phyloP scores from a whole-genome alignment of 2,888 invertebrate genomes.

The Drosophila macrothrix region DNA sequence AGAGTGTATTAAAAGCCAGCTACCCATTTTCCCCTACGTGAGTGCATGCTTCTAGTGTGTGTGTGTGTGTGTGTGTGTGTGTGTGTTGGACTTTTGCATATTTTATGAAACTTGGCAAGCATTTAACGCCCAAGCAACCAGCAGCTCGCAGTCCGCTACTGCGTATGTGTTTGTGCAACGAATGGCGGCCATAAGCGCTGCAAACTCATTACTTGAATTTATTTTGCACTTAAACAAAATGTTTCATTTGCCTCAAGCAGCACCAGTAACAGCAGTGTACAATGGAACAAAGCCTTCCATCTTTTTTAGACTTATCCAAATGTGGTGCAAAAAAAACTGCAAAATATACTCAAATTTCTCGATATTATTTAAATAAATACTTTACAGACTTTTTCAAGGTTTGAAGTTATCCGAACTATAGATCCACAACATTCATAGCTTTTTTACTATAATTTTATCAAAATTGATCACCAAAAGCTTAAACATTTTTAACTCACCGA shows the following conservation, averaged over 20 bases:
- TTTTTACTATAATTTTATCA: too few species aligned
- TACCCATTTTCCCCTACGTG: conserved; percentile 64
- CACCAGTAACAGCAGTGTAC: conserved; percentile 10
- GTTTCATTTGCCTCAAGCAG: conserved; percentile 70
- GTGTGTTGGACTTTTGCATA: conserved; percentile 68
- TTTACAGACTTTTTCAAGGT: neutral
- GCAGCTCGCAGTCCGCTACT: neutral
- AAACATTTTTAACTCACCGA: neutral
- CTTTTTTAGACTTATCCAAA: neutral
- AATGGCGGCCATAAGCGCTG: conserved; percentile 56
- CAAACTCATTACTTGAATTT: conserved; percentile 81
- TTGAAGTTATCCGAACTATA: neutral
- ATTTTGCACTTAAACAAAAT: conserved; percentile 81
- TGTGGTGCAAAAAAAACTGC: neutral
- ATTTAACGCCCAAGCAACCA: conserved; percentile 62
- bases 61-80: conserved; percentile 26
- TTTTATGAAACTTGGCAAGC: conserved; percentile 78
- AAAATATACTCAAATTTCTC: neutral
- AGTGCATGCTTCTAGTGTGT: conserved; percentile 48
- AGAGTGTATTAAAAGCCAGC: conserved; percentile 75
- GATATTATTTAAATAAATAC: neutral
- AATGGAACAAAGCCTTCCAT: neutral
- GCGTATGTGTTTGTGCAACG: conserved; percentile 50
- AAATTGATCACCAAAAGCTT: neutral
- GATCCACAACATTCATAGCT: too few species aligned